Evolutionary conservation across 2,888 invertebrate genomes (phyloP).

Genomic region (Vanessa cardui): DNA sequence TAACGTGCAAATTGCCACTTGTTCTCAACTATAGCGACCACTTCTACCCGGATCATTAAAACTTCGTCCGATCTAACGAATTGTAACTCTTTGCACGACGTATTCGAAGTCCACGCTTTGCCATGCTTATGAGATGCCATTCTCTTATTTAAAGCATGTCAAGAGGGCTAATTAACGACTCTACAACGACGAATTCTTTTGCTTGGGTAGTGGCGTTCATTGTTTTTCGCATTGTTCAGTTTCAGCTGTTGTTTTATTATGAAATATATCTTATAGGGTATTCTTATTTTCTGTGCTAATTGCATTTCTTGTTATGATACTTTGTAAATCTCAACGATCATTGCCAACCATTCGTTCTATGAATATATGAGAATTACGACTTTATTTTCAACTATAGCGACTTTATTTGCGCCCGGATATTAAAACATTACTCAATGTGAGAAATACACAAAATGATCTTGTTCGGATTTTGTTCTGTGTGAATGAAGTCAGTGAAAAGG

Average conservation of each 20-base stretch:
- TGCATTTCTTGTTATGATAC: not conserved
- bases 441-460: not conserved
- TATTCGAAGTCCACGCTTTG: not conserved
- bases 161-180: slow-evolving; percentile 7
- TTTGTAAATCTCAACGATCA: not conserved
- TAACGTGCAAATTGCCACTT: slow-evolving; percentile 30
- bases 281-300: not conserved
- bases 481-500: no score
- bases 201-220: not conserved
- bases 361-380: slow-evolving; percentile 19
- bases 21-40: slow-evolving; percentile 15
- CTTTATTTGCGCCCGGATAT: slow-evolving; percentile 9
- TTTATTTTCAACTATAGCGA: slow-evolving; percentile 16
- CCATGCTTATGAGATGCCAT: slow-evolving; percentile 6
- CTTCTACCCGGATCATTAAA: slow-evolving; percentile 23
- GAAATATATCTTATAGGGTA: not conserved
- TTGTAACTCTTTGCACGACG: slow-evolving; percentile 4
- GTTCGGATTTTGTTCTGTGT: not conserved
- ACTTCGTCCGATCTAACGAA: slow-evolving; percentile 14
- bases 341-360: not conserved
- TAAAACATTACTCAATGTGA: slow-evolving; percentile 17
- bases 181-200: not conserved
- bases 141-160: slow-evolving; percentile 5
- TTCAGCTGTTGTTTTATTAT: slow-evolving; percentile 5
- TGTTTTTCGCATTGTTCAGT: not conserved